phyloP scores from a whole-genome alignment of 2,888 invertebrate species.

The Meiosimyza decipiens region DNA sequence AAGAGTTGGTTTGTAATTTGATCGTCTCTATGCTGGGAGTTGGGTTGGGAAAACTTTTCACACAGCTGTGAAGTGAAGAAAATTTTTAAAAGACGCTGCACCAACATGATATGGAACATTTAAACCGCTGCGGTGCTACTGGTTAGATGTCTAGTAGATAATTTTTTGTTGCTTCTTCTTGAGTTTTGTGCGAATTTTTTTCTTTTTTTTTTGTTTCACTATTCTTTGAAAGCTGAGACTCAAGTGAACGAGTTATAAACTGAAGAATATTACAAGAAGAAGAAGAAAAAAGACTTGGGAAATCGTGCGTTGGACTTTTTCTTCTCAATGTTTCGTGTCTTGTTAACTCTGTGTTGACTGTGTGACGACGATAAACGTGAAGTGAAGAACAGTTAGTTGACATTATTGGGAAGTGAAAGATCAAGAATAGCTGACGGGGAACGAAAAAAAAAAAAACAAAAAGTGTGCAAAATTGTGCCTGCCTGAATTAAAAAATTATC shows the following conservation, averaged over 20 bases:
- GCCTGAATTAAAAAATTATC: too few species aligned
- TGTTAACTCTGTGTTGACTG: neutral
- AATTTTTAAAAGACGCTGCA: conserved; percentile 68
- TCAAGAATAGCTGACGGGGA: neutral
- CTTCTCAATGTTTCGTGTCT: too few species aligned
- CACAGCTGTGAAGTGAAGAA: conserved; percentile 39
- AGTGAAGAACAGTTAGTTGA: conserved; percentile 58
- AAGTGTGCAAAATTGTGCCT: neutral
- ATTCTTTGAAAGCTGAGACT: neutral
- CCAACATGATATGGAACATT: conserved; percentile 65
- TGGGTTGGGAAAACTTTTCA: conserved; percentile 31
- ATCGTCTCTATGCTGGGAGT: conserved; percentile 12
- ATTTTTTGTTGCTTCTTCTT: conserved; percentile 32
- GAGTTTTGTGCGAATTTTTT: conserved; percentile 30
- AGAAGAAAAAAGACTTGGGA: conserved; percentile 9
- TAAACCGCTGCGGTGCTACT: conserved; percentile 65
- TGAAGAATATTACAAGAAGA: neutral
- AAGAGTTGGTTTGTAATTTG: conserved; percentile 22
- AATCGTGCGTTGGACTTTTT: conserved; percentile 25
- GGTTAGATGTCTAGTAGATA: conserved; percentile 58
- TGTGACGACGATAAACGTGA: conserved; percentile 8
- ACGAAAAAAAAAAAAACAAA: neutral
- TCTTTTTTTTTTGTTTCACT: conserved; percentile 3
- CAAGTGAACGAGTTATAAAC: neutral
- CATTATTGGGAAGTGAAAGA: conserved; percentile 46